Evolutionary conservation across 2,797 vertebrate species (phyloP).

Genomic region (Tadarida brasiliensis): DNA sequence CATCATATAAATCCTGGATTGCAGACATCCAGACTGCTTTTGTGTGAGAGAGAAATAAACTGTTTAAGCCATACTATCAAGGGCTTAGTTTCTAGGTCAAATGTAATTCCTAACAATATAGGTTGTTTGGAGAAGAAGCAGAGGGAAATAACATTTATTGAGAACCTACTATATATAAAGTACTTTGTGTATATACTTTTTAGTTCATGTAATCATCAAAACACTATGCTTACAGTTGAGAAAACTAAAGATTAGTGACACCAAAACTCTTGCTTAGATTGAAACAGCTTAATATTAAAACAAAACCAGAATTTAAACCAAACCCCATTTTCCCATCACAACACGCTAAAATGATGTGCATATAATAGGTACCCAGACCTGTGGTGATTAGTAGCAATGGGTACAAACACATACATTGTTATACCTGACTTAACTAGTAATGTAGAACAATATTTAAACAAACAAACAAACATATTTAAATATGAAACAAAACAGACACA

Average conservation of each 20-base stretch:
- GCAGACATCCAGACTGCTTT: slow-evolving; percentile 13
- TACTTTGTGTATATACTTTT: not conserved
- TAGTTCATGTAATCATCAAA: slow-evolving; percentile 45
- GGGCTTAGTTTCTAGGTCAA: not conserved
- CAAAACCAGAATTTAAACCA: slow-evolving; percentile 4
- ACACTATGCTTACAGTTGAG: not conserved
- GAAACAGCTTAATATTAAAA: not conserved
- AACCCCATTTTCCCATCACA: not conserved
- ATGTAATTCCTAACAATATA: not conserved
- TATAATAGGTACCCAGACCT: not conserved
- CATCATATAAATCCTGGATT: not conserved
- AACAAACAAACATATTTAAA: not conserved
- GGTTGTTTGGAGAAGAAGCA: slow-evolving; percentile 16
- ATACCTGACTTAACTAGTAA: not conserved
- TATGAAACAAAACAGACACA: not conserved
- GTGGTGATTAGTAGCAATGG: not conserved
- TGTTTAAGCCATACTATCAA: not conserved
- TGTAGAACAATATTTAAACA: not conserved
- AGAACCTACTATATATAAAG: not conserved
- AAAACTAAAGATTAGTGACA: slow-evolving; percentile 8
- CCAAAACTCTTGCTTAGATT: not conserved
- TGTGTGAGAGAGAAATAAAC: slow-evolving; percentile 14
- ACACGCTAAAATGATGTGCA: not conserved
- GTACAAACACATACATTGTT: not conserved
- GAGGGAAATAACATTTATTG: not conserved